These are phyloP conservation scores for Bradypus variegatus DNA, from an alignment of 2,797 vertebrate genomes.

Conservation along the genomic window DNA sequence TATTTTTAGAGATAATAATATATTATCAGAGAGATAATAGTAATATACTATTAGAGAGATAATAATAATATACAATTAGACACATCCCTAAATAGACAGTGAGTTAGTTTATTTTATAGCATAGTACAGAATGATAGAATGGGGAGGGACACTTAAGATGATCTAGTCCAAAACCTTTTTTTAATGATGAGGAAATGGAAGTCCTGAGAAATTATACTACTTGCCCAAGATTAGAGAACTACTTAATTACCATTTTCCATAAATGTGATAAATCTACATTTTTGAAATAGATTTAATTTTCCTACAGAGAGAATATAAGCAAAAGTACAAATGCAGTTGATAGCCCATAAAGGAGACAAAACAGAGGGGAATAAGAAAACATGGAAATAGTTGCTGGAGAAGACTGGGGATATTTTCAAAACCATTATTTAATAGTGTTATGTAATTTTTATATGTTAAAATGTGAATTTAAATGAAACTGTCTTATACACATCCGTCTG, in stretches of 20 bases:
- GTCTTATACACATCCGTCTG: not conserved
- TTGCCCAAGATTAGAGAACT: not conserved
- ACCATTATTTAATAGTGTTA: not conserved
- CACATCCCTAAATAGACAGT: not conserved
- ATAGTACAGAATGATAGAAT: not conserved
- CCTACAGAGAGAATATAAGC: not conserved
- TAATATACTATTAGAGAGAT: too few relatives aligned
- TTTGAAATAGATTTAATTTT: not conserved
- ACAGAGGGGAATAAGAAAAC: fast-evolving
- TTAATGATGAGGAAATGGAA: not conserved
- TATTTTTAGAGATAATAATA: too few relatives aligned
- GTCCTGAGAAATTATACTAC: not conserved
- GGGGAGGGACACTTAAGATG: not conserved
- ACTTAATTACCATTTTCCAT: not conserved
- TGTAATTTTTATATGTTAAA: not conserved
- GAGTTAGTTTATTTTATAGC: not conserved
- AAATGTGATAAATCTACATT: not conserved
- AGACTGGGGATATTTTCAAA: not conserved
- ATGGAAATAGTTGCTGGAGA: not conserved
- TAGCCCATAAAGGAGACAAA: not conserved
- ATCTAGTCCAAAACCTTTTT: not conserved
- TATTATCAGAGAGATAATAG: too few relatives aligned
- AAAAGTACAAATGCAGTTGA: not conserved
- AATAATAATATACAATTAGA: not conserved
- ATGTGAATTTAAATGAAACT: not conserved